Conservation (phyloP, 2,797 vertebrate species). For the Hoplostethus atlanticus region DNA sequence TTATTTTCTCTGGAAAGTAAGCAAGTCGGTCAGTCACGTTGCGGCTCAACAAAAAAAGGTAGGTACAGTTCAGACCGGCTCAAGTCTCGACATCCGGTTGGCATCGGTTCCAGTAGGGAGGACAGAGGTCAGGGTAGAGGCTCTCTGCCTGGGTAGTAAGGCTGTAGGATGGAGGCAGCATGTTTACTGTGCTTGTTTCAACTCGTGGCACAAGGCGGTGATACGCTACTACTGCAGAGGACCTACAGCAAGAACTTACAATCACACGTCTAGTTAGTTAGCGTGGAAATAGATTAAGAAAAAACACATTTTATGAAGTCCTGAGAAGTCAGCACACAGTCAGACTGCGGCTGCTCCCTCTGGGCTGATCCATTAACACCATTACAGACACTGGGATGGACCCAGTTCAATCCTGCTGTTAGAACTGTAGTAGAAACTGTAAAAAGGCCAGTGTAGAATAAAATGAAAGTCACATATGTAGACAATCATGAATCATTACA, state of each 20-base stretch:
- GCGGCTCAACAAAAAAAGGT: constrained; percentile 2
- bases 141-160: constrained; percentile 49
- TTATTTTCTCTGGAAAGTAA: background rate
- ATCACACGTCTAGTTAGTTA: constrained; percentile 68
- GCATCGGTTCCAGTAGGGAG: constrained; percentile 36
- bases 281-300: constrained; percentile 18
- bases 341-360: background rate
- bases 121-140: constrained; percentile 2
- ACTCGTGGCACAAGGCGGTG: constrained; percentile 63
- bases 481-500: constrained; percentile 29
- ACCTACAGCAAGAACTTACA: constrained; percentile 64
- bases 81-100: constrained; percentile 22
- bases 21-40: constrained; percentile 10
- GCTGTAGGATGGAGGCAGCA: constrained; percentile 47
- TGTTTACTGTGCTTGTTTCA: constrained; percentile 33
- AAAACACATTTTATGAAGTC: background rate
- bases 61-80: constrained; percentile 4
- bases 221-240: constrained; percentile 56
- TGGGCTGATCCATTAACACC: background rate
- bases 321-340: background rate
- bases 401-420: constrained; percentile 1
- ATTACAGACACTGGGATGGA: constrained; percentile 6
- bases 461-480: constrained; percentile 59
- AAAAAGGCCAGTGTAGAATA: constrained; percentile 54
- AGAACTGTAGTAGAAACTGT: constrained; percentile 23